Evolutionary conservation across 1,140 invertebrate species (phyloP), one percentile per base, ranked within the genome.

Genomic region (Drosophila mauritiana): DNA sequence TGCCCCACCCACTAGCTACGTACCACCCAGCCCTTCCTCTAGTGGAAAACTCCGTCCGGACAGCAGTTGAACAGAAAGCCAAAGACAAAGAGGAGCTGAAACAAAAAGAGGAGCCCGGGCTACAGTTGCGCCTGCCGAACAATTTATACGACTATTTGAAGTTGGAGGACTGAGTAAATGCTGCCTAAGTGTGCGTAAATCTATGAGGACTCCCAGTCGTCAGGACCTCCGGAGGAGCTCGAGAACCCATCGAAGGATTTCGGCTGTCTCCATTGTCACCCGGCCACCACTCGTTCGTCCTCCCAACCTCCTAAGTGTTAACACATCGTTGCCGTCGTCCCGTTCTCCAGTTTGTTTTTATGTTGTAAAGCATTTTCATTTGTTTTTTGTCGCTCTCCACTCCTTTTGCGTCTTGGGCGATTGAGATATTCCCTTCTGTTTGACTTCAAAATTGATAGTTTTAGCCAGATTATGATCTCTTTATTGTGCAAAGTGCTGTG

Each of bases 161-260:
- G 57, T 53, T 52, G 42, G 45, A 15, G 64, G 80, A 67, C 68
- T 74, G 80, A 57, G 80, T 83, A 83, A 83, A 83, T 59, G 80
- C 75, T 83, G 80, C 58, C 70, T 83, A 83, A 83, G 80, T 83
- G 80, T 83, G 80, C 80, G 80, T 83, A 83, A 83, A 83, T 84
- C 80, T 79, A 83, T 70, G 78, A 79, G 80, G 80, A 82, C 74
- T 43, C 51, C 8, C 31, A 31, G 43, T 39, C 37, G 36, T 37
- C 25, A 43, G n/a, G 10, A 34, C 55, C 25, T 39, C 10, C 40
- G 22, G 7, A 54, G 25, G 1, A 27, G 11, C 22, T n/a, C 17
- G 31, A 39, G 52, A 79, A 62, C 56, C 72, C 73, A 81, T 80
- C 78, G 59, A 73, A 73, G 62, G 73, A 81, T 81, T 81, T 77